A percentile compares a stretch with the other conserved stretches of the same genome.
phyloP scores from a whole-genome alignment of 2,113 vertebrate species.

The Calypte anna region DNA sequence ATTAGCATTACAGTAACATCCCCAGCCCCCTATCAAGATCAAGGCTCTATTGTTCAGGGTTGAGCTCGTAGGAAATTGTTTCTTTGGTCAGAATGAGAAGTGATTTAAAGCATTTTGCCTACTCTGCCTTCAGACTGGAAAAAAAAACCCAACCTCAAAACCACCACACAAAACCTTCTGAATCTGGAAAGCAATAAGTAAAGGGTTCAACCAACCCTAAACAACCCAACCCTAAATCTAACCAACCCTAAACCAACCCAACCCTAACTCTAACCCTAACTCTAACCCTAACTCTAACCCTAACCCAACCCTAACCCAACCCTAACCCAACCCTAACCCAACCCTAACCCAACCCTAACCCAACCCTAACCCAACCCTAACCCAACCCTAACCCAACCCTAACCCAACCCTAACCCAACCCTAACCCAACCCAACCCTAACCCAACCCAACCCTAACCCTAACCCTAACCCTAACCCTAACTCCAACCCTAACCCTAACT shows the following conservation, averaged over 20 bases:
- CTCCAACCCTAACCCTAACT: too few species aligned
- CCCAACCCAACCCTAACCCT: too few species aligned
- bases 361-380: too few species aligned
- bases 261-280: too few species aligned
- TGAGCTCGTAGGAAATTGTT: not conserved
- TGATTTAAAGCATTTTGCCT: not conserved
- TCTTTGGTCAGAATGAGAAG: not conserved
- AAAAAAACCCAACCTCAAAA: too few species aligned
- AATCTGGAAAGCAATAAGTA: not conserved
- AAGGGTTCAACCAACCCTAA: too few species aligned
- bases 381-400: too few species aligned
- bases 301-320: too few species aligned
- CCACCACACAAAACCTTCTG: not conserved
- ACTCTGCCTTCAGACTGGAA: not conserved
- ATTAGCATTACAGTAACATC: not conserved
- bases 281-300: too few species aligned
- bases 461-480: too few species aligned
- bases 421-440: too few species aligned
- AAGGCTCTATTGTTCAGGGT: not conserved
- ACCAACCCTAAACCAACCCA: not conserved
- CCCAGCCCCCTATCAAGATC: not conserved
- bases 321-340: not conserved
- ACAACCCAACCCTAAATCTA: not conserved
- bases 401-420: too few species aligned
- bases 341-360: not conserved